Evolutionary conservation across 2,113 vertebrate genomes (phyloP).

Genomic region (Halcyon malimbica): DNA sequence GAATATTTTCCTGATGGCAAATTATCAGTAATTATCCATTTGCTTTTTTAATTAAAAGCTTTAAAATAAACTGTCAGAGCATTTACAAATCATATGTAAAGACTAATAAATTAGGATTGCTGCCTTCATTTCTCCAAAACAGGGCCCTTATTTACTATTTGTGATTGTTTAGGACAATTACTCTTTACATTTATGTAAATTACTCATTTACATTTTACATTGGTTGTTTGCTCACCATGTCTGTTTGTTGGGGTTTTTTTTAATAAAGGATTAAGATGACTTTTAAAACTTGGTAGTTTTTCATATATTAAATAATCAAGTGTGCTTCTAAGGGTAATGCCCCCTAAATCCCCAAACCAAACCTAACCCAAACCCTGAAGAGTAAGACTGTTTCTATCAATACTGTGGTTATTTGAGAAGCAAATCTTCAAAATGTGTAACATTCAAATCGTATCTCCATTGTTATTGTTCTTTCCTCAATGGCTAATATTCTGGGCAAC

Average conservation of each 20-base stretch:
- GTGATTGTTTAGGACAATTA: neutral
- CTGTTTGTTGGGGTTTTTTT: neutral
- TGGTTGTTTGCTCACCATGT: neutral
- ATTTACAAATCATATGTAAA: neutral
- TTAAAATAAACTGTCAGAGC: neutral
- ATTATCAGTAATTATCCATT: neutral
- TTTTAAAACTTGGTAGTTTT: neutral
- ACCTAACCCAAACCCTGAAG: neutral
- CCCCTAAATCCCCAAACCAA: neutral
- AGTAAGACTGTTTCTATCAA: neutral
- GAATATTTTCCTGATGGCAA: neutral
- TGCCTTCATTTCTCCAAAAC: neutral
- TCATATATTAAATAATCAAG: neutral
- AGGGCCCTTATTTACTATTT: neutral
- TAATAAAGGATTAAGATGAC: neutral
- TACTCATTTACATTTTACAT: neutral
- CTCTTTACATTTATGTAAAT: neutral
- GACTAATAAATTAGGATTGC: neutral
- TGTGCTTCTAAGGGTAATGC: neutral
- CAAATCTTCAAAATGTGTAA: neutral
- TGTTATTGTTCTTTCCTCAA: neutral
- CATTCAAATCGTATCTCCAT: neutral
- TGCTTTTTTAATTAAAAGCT: neutral
- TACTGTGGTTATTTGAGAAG: neutral
- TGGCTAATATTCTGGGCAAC: neutral